Percentiles rank a stretch among this genome's conserved stretches.
phyloP scores from a whole-genome alignment of 2,797 vertebrate genomes.

The Parotocinclus haroldoi region DNA sequence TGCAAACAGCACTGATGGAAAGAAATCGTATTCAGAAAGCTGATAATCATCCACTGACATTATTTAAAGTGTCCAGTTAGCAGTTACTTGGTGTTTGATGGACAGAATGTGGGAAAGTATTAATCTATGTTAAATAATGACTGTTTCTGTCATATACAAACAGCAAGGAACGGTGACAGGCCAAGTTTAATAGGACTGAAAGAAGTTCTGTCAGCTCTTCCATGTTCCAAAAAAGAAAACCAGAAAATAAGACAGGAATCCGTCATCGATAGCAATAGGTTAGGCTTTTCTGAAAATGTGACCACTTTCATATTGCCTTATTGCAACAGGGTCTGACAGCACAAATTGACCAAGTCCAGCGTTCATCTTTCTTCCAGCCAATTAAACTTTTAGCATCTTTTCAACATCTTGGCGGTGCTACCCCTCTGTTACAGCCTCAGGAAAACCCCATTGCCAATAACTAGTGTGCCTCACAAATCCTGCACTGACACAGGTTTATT shows the following conservation, averaged over 20 bases:
- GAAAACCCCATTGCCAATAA: constrained; percentile 14
- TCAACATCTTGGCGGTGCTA: constrained; percentile 14
- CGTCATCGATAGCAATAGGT: constrained; percentile 1
- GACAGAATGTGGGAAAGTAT: not conserved
- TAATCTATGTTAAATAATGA: not conserved
- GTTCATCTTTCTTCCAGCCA: not conserved
- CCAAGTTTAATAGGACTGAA: constrained; percentile 12
- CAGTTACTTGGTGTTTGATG: constrained; percentile 12
- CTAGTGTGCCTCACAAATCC: constrained; percentile 52
- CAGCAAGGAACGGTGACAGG: constrained; percentile 4
- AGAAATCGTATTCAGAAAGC: not conserved
- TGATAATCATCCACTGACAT: not conserved
- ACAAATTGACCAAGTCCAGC: constrained; percentile 3
- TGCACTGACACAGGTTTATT: constrained; percentile 62
- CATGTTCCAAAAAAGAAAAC: not conserved
- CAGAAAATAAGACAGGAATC: not conserved
- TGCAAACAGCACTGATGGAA: not conserved
- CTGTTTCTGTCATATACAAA: constrained; percentile 8
- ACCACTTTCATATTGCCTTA: constrained; percentile 11
- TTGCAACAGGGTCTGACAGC: constrained; percentile 18
- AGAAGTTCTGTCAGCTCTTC: constrained; percentile 19
- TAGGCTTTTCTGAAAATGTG: constrained; percentile 9
- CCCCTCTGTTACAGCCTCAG: constrained; percentile 17
- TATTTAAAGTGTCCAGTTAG: constrained; percentile 9
- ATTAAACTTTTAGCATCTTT: constrained; percentile 15